Evolutionary conservation across 2,888 invertebrate genomes (phyloP).

Genomic region (Lasioglossum figueresi): DNA sequence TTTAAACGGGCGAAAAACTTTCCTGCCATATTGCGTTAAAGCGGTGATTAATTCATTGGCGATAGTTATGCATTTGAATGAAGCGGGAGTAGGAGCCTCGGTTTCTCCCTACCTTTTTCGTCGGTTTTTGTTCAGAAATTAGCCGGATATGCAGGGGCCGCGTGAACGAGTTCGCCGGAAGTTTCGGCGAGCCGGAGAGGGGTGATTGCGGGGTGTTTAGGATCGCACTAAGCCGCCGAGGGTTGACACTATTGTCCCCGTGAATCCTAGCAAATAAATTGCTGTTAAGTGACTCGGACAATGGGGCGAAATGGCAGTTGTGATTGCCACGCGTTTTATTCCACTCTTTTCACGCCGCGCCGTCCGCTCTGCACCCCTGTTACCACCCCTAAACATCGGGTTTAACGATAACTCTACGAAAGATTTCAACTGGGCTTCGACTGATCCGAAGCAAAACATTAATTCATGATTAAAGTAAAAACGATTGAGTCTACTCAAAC

Average conservation of each 20-base stretch:
- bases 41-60: conserved; percentile 66
- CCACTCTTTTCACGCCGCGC: background rate
- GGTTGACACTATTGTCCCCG: background rate
- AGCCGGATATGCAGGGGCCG: conserved; percentile 28
- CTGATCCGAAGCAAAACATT: no score
- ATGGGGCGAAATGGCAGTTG: background rate
- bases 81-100: conserved; percentile 4
- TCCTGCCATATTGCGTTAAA: conserved; percentile 66
- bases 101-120: conserved; percentile 19
- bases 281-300: background rate
- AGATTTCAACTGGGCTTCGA: background rate
- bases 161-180: conserved; percentile 35
- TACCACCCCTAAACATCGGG: background rate
- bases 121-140: conserved; percentile 7
- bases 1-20: conserved; percentile 65
- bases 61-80: conserved; percentile 65
- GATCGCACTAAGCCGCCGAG: conserved; percentile 12
- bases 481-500: no score
- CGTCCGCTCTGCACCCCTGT: background rate
- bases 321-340: conserved; percentile 2
- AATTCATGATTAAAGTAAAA: no score
- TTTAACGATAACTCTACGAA: background rate
- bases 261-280: conserved; percentile 17
- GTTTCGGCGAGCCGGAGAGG: conserved; percentile 12
- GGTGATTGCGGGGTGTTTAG: conserved; percentile 10